Evolutionary conservation across 2,797 vertebrate genomes (phyloP).

Genomic region (Coendou prehensilis): DNA sequence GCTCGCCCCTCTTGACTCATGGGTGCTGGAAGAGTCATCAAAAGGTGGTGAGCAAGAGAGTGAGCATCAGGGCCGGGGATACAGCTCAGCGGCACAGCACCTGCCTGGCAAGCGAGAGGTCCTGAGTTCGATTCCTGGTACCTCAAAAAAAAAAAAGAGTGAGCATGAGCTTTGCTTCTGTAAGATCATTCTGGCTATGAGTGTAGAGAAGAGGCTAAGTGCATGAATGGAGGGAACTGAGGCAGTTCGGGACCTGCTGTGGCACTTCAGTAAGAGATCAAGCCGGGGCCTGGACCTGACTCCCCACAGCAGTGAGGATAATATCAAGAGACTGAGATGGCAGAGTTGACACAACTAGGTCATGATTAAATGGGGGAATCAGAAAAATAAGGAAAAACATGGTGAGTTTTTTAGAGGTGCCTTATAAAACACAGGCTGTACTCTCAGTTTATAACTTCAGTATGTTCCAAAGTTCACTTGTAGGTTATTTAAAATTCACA

Average conservation of each 20-base stretch:
- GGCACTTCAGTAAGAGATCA: background rate
- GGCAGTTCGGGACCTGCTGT: background rate
- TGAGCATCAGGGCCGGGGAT: background rate
- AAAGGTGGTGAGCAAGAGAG: background rate
- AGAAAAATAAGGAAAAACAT: constrained; percentile 3
- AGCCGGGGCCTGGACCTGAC: background rate
- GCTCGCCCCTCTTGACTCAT: background rate
- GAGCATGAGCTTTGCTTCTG: background rate
- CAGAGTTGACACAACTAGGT: background rate
- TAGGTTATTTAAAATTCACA: background rate
- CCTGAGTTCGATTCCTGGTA: no score
- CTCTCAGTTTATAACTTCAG: background rate
- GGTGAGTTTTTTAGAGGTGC: background rate
- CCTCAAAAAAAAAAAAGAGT: background rate
- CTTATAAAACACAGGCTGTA: constrained; percentile 12
- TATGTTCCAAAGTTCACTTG: background rate
- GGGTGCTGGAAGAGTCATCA: background rate
- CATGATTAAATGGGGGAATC: background rate
- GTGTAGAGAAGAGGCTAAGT: background rate
- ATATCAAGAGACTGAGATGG: background rate
- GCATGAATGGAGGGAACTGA: background rate
- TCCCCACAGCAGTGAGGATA: background rate
- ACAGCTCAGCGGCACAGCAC: no score
- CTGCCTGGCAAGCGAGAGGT: no score
- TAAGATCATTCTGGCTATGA: background rate